phyloP scores from a whole-genome alignment of 2,113 vertebrate species.

The Chamaea fasciata region DNA sequence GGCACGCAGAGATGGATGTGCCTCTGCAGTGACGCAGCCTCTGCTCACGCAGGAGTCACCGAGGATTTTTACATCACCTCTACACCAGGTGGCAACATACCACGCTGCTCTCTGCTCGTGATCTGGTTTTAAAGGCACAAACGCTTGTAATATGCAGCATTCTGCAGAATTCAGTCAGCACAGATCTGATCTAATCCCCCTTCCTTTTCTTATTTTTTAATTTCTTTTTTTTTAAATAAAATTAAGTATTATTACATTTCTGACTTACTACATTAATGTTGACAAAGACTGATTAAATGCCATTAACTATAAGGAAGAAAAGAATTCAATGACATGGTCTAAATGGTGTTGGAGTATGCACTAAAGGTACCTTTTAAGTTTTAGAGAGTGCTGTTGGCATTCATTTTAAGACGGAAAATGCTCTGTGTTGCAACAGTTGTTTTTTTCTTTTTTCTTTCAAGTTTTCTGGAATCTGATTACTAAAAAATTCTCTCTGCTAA shows the following conservation, averaged over 20 bases:
- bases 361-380: background rate
- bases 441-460: background rate
- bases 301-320: background rate
- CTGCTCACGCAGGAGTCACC: background rate
- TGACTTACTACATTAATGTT: background rate
- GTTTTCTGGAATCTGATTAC: background rate
- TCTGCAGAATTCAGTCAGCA: background rate
- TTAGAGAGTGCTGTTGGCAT: background rate
- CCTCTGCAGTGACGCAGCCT: background rate
- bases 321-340: background rate
- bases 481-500: background rate
- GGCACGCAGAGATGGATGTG: background rate
- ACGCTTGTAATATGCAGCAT: background rate
- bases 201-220: background rate
- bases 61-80: background rate
- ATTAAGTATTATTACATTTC: background rate
- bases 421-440: background rate
- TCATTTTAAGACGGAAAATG: background rate
- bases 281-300: background rate
- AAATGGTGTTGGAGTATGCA: background rate
- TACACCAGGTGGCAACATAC: conserved; percentile 53
- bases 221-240: background rate
- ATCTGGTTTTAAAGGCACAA: background rate
- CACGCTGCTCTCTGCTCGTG: background rate
- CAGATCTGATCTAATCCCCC: background rate